Percentiles rank a stretch among this genome's conserved stretches.
These are phyloP conservation scores for Intellagama lesueurii DNA, from an alignment of 2,797 vertebrate genomes.

Conservation along the genomic window DNA sequence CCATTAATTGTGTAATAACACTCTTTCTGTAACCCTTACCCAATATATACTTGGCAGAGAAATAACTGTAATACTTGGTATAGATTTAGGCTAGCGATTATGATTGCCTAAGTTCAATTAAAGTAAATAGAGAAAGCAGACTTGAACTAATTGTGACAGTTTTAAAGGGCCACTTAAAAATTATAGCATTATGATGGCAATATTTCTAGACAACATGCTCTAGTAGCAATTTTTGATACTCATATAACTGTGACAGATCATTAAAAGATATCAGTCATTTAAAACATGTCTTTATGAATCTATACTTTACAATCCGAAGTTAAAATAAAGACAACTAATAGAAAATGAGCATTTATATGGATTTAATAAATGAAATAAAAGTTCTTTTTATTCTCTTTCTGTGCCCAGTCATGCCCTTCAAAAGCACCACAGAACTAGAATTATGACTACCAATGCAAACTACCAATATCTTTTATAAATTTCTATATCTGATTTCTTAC, in stretches of 20 bases:
- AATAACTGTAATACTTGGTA: slow-evolving; percentile 20
- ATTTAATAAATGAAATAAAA: neutral
- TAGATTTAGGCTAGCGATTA: slow-evolving; percentile 7
- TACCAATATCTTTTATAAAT: neutral
- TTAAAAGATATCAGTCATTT: neutral
- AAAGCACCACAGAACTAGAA: neutral
- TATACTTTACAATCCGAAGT: neutral
- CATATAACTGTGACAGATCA: neutral
- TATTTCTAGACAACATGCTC: neutral
- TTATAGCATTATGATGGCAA: slow-evolving; percentile 9
- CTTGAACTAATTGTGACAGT: neutral
- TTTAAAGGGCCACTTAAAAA: slow-evolving; percentile 4
- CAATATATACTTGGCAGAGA: slow-evolving; percentile 7
- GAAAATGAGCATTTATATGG: neutral
- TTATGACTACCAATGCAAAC: neutral
- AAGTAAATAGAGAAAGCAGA: slow-evolving; percentile 36
- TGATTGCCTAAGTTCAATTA: slow-evolving; percentile 44
- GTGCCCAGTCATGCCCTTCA: neutral
- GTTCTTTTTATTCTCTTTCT: neutral
- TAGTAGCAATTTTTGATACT: neutral
- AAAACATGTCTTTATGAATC: neutral
- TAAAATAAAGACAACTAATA: neutral
- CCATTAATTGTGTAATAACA: slow-evolving; percentile 44
- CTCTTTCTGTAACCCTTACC: slow-evolving; percentile 24
- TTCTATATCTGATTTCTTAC: neutral